phyloP scores from a whole-genome alignment of 2,888 invertebrate species.

The Caenorhabditis panamensis region DNA sequence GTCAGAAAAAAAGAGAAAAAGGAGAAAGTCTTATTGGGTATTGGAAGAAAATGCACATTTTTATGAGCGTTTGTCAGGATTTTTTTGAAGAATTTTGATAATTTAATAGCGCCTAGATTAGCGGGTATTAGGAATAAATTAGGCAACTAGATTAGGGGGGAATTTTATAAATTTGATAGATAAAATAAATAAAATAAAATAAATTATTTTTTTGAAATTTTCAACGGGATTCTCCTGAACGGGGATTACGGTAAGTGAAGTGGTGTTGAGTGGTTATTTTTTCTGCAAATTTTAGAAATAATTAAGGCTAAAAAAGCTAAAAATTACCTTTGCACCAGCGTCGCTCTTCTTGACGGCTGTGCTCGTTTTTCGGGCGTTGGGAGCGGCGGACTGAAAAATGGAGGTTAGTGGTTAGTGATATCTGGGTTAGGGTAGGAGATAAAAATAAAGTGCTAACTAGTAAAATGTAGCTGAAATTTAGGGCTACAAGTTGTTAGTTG shows the following conservation, averaged over 20 bases:
- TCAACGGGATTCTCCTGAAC: too few species aligned
- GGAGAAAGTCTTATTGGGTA: slow-evolving; percentile 18
- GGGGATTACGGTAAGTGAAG: too few species aligned
- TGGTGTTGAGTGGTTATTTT: neutral
- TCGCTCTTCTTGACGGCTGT: slow-evolving; percentile 78
- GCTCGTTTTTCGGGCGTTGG: slow-evolving; percentile 76
- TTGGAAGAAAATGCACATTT: slow-evolving; percentile 35
- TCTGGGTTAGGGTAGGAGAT: too few species aligned
- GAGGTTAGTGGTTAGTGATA: neutral
- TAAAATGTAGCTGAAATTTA: too few species aligned
- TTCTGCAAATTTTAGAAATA: neutral
- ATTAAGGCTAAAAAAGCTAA: neutral
- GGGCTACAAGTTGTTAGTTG: too few species aligned
- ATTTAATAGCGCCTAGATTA: slow-evolving; percentile 1
- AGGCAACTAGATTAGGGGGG: neutral
- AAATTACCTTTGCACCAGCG: slow-evolving; percentile 60
- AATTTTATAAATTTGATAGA: neutral
- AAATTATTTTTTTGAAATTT: neutral
- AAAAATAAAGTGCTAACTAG: too few species aligned
- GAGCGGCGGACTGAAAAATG: slow-evolving; percentile 56
- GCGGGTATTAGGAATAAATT: neutral
- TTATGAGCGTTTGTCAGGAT: slow-evolving; percentile 42
- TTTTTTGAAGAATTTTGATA: neutral
- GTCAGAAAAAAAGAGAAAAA: slow-evolving; percentile 18
- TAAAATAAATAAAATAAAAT: neutral